Base-by-base conservation (phyloP, 2,888 invertebrate genomes). In the Agrotis segetum region DNA sequence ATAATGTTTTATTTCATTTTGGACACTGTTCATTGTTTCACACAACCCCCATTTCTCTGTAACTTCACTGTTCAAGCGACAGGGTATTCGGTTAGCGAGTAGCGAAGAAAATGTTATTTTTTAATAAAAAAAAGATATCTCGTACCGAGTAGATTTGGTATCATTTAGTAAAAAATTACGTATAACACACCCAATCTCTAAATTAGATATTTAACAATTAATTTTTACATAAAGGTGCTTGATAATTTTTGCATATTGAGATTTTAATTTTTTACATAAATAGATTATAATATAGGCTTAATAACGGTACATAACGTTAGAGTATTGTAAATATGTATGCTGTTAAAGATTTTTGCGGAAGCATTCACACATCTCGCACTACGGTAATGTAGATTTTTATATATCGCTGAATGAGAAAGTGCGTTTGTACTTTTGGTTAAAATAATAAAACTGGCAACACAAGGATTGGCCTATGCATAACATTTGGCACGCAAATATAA, bases 31-130 rank as follows among this genome's bases (percentile, higher is more conserved):
- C 24, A 53, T 58, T 13, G 40, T 46, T 55, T 50, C 47, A 62
- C 78, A 71, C 44, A 19, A 50, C 52, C 50, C 68, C 66, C 66
- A 62, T 67, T 66, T 67, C 44, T 74, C 79, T 70, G 63, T 65
- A 67, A 70, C 65, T 70, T 77, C 80, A 85, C 81, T 85, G 76
- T 81, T 84, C 77, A 83, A 86, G 89, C 86, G 79, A 92, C 92
- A 92, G 92, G 92, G 91, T 92, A 92, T 87, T 87, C 71, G 77
- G 86, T 87, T 86, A 89, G 84, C 86, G 85, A 82, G 79, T 89
- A 89, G 84, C 76, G 69, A 67, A 71, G 71, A 83, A 77, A 78
- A 79, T 65, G 66, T 84, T 81, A 76, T 84, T 82, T 83, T 77
- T 71, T 65, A 76, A 60, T 53, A 75, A 80, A 65, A 75, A 55